phyloP scores from a whole-genome alignment of 2,113 vertebrate species.

The Pedetes capensis region DNA sequence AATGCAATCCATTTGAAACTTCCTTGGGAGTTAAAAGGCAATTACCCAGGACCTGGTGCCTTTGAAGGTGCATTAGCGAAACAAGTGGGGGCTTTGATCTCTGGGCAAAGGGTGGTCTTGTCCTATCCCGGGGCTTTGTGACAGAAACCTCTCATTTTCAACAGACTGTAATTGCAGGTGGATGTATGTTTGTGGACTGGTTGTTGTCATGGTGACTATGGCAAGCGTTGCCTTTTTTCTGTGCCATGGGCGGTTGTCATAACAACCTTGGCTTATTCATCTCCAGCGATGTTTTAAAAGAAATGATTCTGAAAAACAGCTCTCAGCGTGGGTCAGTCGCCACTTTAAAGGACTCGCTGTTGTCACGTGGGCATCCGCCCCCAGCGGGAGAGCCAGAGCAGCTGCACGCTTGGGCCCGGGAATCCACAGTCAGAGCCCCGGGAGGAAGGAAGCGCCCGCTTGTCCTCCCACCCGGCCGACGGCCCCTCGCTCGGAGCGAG shows the following conservation, averaged over 20 bases:
- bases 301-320: not conserved
- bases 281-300: not conserved
- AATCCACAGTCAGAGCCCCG: too few relatives aligned
- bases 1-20: not conserved
- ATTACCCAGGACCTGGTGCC: not conserved
- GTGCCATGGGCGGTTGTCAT: not conserved
- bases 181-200: not conserved
- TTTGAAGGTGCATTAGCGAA: not conserved
- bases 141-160: not conserved
- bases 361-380: fast-evolving
- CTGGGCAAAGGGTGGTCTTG: fast-evolving
- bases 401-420: fast-evolving
- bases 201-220: slow-evolving; percentile 48
- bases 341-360: not conserved
- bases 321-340: not conserved
- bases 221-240: slow-evolving; percentile 34
- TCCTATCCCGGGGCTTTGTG: not conserved
- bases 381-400: too few relatives aligned
- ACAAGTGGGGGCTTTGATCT: not conserved
- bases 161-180: not conserved
- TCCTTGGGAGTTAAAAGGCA: not conserved
- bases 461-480: too few relatives aligned
- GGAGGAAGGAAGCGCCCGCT: too few relatives aligned
- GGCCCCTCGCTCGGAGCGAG: fast-evolving
- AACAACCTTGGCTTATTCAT: not conserved